Evolutionary conservation across 92 coral and sea anemone species (phyloP), one percentile per base, ranked within the genome.

Genomic region (Paragorgia papillata): DNA sequence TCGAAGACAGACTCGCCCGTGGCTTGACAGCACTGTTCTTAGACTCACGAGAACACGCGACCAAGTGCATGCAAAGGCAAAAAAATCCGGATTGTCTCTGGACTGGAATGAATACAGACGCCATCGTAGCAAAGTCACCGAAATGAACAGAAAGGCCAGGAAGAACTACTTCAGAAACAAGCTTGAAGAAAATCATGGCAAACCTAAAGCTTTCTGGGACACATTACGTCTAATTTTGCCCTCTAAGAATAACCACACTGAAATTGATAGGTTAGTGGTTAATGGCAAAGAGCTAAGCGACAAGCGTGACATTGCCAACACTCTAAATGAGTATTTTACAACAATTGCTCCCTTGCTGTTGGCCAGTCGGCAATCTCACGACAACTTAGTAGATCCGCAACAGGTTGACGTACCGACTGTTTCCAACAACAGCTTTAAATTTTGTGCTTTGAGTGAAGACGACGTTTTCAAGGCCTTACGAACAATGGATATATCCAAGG

Each of bases 21-120:
- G 79, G 83, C 75, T 83, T 43, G 79, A 83, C 41, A 65, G 58
- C 50, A 49, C 54, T 82, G 82, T 83, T 53, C 86, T 82, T 50
- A 33, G 27, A 50, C 43, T 73, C 20, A 82, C 37, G 81, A 82
- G 76, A 74, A 64, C 86, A 24, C 60, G 76, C 74, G 86, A 82
- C 62, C 80, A 65, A 74, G 81, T 69, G 54, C 76, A 82, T 58
- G 74, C 60, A 64, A 62, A 57, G 80, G 86, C 86, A 35, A 66
- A 27, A 24, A 82, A 66, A 37, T 62, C 86, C 33, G 68, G 75
- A 33, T 62, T 74, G 18, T 33, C 67, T 64, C 22, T 29, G 33
- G 86, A 82, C 62, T 82, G 82, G 81, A 31, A 82, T 14, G 68
- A 82, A 65, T 82, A 82, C 82, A 82, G 40, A 33, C 60, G 18